Evolutionary conservation across 2,888 invertebrate species (phyloP), one percentile per base, ranked within the genome.

Genomic region (Opisthograptis luteolata): DNA sequence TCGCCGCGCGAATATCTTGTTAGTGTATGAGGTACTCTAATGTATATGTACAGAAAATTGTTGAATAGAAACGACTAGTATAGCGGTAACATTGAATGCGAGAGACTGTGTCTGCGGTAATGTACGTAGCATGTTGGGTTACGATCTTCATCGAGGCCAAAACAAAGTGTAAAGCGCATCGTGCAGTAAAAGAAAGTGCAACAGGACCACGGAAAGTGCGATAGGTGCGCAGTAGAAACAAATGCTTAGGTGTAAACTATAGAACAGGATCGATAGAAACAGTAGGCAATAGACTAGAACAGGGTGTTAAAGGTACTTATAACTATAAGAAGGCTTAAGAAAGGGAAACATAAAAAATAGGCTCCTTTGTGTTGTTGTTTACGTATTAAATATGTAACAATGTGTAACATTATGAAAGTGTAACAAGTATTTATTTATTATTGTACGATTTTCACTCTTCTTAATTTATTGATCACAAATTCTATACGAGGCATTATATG

Each of bases 381-480:
- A 84, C 74, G 79, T 81, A 82, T 77, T 76, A 70, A 66, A 70
- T 77, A 73, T 81, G 84, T 85, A 86, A 85, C 81, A 83, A 81
- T 77, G 84, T 86, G 85, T 87, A 86, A 84, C 73, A 84, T 77
- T 82, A 84, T 76, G 79, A 76, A 76, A 82, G 81, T 85, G 84
- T 87, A 87, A 87, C 83, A 87, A 84, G 76, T 82, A 82, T 76
- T 77, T 71, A 48, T 53, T 65, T 65, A 78, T 82, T 84, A 86
- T 88, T 89, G 88, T 89, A 87, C 87, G 84, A 80, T 81, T 59
- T 82, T 87, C 86, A 86, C 80, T 86, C 85, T 85, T 84, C 70
- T 73, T 76, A 73, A 74, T 74, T 76, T 80, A 81, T 76, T 77
- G 75, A 86, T 87, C 84, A 87, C 86, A 86, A 81, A 78, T 75